Evolutionary conservation across 2,113 vertebrate species (phyloP), one percentile per base, ranked within the genome.

Genomic region (Callionymus lyra): DNA sequence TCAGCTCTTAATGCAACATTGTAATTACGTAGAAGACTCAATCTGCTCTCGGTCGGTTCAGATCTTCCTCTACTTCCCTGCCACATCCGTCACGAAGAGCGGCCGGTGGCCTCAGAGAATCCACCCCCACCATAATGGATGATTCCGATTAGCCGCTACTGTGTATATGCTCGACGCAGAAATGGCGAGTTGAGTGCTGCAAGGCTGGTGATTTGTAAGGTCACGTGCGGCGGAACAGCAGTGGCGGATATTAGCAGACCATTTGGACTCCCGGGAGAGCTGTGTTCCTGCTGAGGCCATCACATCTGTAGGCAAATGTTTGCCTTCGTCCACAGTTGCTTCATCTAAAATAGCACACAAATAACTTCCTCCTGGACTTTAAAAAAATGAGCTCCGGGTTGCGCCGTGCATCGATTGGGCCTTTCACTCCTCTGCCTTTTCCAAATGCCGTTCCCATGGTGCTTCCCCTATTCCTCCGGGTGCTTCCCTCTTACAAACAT

Each of bases 51-150:
- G 8, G 52, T 54, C 21, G 53, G 40, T 39, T 60, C 50, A 64
- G 50, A 51, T 63, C 59, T 42, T 51, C 42, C 37, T 36, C 18
- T 36, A 38, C 36, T 52, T 33, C 72, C 70, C 56, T 47, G 47
- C 55, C 65, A 53, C 73, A 77, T 82, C 70, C 58, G 70, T 79
- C 70, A 66, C 46, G 6, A 18, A 12, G 63, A 71, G 52, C 51
- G 53, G 68, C 72, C 49, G 27, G 59, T 69, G 64, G 70, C 74
- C 70, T 63, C 65, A 76, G 73, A 71, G 68, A 45, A 71, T 62
- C 49, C 67, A 34, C 42, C 63, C 33, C 51, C 9, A 34, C 9
- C 35, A 47, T 81, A 82, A 82, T 70, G 66, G 63, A 81, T 71
- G 59, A 33, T 65, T 71, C 58, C 27, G 72, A 76, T 77, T 79